A percentile compares a stretch with the other conserved stretches of the same genome.
Conservation (phyloP, 2,797 vertebrate species). For the Otolemur crassicaudatus region DNA sequence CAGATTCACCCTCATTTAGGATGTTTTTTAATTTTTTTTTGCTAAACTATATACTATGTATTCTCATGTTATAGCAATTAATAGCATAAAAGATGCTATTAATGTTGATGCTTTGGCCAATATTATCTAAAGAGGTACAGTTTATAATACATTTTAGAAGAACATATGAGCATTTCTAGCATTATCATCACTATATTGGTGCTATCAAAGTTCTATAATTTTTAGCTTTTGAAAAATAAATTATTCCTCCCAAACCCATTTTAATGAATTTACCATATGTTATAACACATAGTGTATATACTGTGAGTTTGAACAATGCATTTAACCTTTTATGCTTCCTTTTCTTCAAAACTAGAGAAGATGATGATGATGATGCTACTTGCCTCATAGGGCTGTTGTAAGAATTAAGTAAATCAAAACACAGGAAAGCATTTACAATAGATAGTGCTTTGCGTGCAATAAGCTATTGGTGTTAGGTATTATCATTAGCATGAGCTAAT, state of each 20-base stretch:
- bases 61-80: constrained; percentile 39
- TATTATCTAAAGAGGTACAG: not conserved
- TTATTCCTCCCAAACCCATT: not conserved
- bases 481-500: not conserved
- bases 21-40: constrained; percentile 51
- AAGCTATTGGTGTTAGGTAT: not conserved
- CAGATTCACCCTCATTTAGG: not conserved
- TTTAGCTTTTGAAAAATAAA: constrained; percentile 49
- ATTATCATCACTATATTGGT: constrained; percentile 39
- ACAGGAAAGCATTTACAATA: constrained; percentile 11
- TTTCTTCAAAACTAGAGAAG: constrained; percentile 33
- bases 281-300: not conserved
- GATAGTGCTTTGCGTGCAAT: not conserved
- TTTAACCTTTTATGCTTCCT: constrained; percentile 20
- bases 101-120: constrained; percentile 40
- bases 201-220: constrained; percentile 8
- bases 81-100: not conserved
- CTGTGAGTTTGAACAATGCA: not conserved
- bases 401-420: constrained; percentile 6
- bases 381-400: not conserved
- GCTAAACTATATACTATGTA: not conserved
- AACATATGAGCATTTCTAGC: not conserved
- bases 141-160: constrained; percentile 47
- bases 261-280: constrained; percentile 11
- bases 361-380: not conserved